Percentiles rank a stretch among this genome's conserved stretches.
phyloP scores from a whole-genome alignment of 1,140 invertebrate species.

The Hyles vespertilio region DNA sequence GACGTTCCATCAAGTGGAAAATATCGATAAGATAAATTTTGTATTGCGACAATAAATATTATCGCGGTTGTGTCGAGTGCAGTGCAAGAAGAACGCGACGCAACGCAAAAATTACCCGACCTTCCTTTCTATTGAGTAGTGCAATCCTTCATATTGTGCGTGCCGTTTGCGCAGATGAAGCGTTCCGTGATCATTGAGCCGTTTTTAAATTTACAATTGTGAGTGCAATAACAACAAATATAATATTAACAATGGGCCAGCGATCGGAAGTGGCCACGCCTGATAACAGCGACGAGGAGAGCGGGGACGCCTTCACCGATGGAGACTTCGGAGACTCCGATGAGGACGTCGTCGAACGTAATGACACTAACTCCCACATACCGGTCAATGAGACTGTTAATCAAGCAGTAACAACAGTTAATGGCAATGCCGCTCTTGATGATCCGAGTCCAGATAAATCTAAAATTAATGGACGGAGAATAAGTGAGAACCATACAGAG shows the following conservation, averaged over 20 bases:
- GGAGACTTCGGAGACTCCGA: slow-evolving; percentile 66
- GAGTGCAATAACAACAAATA: neutral
- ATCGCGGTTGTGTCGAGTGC: slow-evolving; percentile 38
- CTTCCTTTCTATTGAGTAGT: slow-evolving; percentile 50
- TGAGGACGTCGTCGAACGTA: slow-evolving; percentile 48
- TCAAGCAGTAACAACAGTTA: slow-evolving; percentile 27
- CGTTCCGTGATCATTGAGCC: neutral
- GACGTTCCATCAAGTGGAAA: slow-evolving; percentile 38
- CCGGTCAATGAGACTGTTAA: slow-evolving; percentile 61
- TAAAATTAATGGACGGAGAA: slow-evolving; percentile 24
- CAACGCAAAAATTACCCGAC: slow-evolving; percentile 42
- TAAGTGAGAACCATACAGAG: slow-evolving; percentile 23
- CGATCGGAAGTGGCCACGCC: slow-evolving; percentile 45
- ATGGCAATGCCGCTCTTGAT: slow-evolving; percentile 14
- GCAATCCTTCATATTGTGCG: no score
- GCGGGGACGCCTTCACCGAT: slow-evolving; percentile 66
- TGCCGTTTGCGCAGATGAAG: neutral
- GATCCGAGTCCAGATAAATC: slow-evolving; percentile 2
- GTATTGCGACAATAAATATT: slow-evolving; percentile 30
- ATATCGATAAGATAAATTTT: slow-evolving; percentile 51
- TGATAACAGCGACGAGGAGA: slow-evolving; percentile 62
- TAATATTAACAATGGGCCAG: slow-evolving; percentile 40
- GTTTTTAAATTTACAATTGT: neutral
- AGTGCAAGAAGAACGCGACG: slow-evolving; percentile 27
- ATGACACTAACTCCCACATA: slow-evolving; percentile 28